Base-by-base conservation (phyloP, 2,797 vertebrate species). In the Limnodromus scolopaceus region DNA sequence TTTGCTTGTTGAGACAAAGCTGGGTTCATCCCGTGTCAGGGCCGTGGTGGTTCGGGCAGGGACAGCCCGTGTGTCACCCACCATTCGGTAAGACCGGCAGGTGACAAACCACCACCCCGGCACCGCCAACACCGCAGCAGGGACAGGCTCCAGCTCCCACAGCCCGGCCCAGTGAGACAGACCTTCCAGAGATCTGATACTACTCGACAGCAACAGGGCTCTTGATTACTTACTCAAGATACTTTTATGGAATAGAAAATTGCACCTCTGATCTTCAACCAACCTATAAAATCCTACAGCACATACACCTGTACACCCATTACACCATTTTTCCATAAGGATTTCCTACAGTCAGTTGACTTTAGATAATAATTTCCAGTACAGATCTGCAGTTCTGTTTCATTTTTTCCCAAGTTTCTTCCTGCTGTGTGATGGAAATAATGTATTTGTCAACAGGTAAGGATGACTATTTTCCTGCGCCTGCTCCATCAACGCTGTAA, bases 81-180 rank as follows among this genome's bases (percentile, higher is more conserved):
- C n/a, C 65, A 8, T 18, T 15, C 10, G 0, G 6, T 13, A 9
- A 0, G 1, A 78, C 19, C 32, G 34, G 60, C 13, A 51, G 48
- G 22, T 34, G 45, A 28, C 8, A 85, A 51, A 79, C 7, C 9
- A 3, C 32, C 43, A 75, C 7, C 7, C 57, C n/a, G 45, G 23
- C 16, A 18, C 20, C 39, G 39, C 25, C 0, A 1, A 19, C 1
- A 1, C 16, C 1, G 0, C 82, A 60, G 18, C 3, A 66, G 28
- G 55, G 17, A 25, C 3, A 0, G 41, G 38, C 13, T 77, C 25
- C 72, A 64, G 22, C 11, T 28, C 9, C 20, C 32, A 34, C 13
- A 43, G 25, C 12, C 24, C 32, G 38, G 25, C 20, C 13, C 58
- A 69, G 1, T 43, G 49, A 39, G 81, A 60, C 2, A 58, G 28